Evolutionary conservation across 2,888 invertebrate species (phyloP).

Genomic region (Bimastos eiseni): DNA sequence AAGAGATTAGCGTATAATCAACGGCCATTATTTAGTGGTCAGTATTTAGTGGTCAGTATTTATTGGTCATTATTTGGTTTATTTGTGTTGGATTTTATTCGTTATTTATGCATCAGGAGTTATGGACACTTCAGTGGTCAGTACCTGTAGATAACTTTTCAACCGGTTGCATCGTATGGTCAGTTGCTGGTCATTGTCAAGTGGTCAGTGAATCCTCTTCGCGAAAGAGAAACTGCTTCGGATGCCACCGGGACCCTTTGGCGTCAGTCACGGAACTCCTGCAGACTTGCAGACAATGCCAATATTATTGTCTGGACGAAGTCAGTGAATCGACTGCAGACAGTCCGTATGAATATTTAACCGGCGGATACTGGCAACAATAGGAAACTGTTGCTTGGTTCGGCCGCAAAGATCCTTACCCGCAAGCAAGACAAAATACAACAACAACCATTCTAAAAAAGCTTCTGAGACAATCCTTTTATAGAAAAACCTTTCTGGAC

Average conservation of each 20-base stretch:
- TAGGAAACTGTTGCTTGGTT: neutral
- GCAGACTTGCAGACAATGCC: neutral
- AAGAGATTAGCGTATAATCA: neutral
- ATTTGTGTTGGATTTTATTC: neutral
- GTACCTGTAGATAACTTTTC: neutral
- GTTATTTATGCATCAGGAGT: neutral
- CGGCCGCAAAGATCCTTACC: neutral
- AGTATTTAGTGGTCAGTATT: no score
- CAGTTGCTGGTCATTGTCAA: neutral
- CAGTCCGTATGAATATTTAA: neutral
- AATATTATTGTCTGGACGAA: neutral
- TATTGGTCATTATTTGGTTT: no score
- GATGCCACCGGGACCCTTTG: neutral
- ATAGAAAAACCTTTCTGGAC: neutral
- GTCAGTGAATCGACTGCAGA: neutral
- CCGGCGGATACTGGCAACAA: neutral
- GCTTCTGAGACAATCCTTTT: no score
- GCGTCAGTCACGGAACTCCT: neutral
- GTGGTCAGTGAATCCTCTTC: neutral
- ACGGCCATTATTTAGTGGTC: neutral
- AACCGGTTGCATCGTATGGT: neutral
- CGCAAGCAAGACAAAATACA: neutral
- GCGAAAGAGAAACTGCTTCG: conserved; percentile 1
- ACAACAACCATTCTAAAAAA: no score
- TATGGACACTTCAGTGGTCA: neutral